Base-by-base conservation (phyloP, 2,888 invertebrate species). In the Drosophila austrosaltans region DNA sequence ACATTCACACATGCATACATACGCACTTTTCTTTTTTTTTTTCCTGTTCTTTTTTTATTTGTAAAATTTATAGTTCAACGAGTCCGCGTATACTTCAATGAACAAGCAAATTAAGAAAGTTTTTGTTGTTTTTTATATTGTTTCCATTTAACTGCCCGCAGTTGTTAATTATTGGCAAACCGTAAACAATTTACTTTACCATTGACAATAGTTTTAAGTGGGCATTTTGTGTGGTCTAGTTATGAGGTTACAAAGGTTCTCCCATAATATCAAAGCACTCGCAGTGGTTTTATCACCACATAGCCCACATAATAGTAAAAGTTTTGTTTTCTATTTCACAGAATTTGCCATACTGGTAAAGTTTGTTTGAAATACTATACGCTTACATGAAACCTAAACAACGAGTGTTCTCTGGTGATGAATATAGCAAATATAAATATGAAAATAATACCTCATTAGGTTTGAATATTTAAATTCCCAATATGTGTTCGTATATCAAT, bases 1-100 rank as follows among this genome's bases (percentile, higher is more conserved):
- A 30, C 30, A 30, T 5, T 4, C 30, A 30, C 30, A 30, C 30
- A 30, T 5, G 6, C 30, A 30, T 30, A 30, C 28, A 16, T 53
- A 12, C 48, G n/a, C 28, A 20, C 30, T 36, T 36, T 12, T 3
- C 7, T 8, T 25, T 25, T 10, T 12, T 3, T 22, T 48, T 25
- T 48, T 20, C 8, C 4, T 48, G 10, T 25, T 48, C 2, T 48
- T 20, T 61, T 72, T 72, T 66, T 72, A 61, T 65, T 16, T 16
- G 16, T 16, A 16, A 76, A 69, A 58, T 75, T 68, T 63, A 54
- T 54, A 75, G 75, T 73, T 75, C 69, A 73, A 73, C 75, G 75
- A 73, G 53, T 75, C 63, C 63, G 44, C 60, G 53, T 48, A 68
- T 60, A 28, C 53, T 53, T 40, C 30, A 69, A 40, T 57, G 53